Percentiles rank a stretch among this genome's conserved stretches.
These are phyloP conservation scores for Myotis daubentonii DNA, from an alignment of 2,797 vertebrate genomes.

Conservation along the genomic window DNA sequence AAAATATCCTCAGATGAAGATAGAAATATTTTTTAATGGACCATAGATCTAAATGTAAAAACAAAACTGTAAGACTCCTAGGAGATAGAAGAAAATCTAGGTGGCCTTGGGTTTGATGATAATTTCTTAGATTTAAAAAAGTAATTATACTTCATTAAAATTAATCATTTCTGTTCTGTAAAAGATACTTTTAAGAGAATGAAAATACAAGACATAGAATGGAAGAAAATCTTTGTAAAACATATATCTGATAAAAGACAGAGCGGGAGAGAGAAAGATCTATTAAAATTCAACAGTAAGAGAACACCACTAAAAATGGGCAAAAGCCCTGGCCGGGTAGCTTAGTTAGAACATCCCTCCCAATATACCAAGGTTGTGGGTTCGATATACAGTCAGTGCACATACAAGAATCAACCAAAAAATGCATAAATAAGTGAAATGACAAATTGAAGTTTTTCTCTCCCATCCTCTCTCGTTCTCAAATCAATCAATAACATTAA, in stretches of 20 bases:
- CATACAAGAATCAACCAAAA: not conserved
- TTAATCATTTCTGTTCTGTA: not conserved
- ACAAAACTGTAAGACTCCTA: not conserved
- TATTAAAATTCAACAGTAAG: too few relatives aligned
- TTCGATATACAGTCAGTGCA: not conserved
- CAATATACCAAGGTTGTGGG: not conserved
- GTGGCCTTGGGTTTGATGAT: not conserved
- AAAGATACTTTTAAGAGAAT: not conserved
- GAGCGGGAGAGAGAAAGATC: not conserved
- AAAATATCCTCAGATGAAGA: not conserved
- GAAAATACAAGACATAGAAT: not conserved
- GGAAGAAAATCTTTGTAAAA: not conserved
- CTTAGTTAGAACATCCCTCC: not conserved
- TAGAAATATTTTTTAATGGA: not conserved
- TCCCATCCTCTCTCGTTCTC: not conserved
- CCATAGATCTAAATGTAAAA: not conserved
- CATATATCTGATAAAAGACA: not conserved
- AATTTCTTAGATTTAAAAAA: not conserved
- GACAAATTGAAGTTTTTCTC: not conserved
- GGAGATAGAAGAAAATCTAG: not conserved
- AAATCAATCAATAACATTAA: not conserved
- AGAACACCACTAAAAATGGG: too few relatives aligned
- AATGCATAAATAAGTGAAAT: not conserved
- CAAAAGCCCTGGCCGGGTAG: not conserved
- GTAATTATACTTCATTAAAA: not conserved